A percentile compares a stretch with the other conserved stretches of the same genome.
phyloP scores from a whole-genome alignment of 2,797 vertebrate genomes.

The Sebastolobus alascanus region DNA sequence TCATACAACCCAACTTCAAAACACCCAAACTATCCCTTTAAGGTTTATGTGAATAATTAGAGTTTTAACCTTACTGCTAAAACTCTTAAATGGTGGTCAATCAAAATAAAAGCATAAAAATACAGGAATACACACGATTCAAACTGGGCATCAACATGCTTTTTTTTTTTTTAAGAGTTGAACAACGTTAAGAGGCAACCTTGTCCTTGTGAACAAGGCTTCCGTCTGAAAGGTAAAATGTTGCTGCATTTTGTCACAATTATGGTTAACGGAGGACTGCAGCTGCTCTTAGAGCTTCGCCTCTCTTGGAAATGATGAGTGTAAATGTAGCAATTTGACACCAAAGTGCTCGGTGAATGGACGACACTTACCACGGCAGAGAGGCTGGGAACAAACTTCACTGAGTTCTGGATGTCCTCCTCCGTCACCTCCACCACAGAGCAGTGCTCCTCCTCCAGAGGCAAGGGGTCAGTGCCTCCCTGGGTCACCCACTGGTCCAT shows the following conservation, averaged over 20 bases:
- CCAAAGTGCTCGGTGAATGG: background rate
- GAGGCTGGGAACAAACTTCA: conserved; percentile 95
- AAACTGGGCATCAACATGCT: background rate
- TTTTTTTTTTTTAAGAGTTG: background rate
- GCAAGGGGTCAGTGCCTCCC: conserved; percentile 88
- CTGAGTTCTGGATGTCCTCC: conserved; percentile 97
- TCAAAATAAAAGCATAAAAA: background rate
- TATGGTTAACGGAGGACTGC: background rate
- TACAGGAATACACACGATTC: background rate
- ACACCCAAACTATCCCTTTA: rapidly evolving
- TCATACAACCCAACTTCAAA: rapidly evolving
- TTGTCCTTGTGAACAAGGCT: background rate
- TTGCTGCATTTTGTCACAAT: conserved; percentile 7
- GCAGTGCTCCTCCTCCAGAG: conserved; percentile 96
- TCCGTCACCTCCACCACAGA: conserved; percentile 95
- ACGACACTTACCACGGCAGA: conserved; percentile 91
- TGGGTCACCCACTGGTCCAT: conserved; percentile 93
- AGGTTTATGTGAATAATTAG: background rate
- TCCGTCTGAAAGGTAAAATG: background rate
- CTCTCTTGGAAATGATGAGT: background rate
- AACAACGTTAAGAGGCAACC: background rate
- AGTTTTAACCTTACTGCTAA: background rate
- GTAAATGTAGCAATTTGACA: background rate
- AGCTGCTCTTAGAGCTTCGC: background rate
- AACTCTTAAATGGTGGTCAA: background rate